Evolutionary conservation across 2,113 vertebrate genomes (phyloP), one percentile per base, ranked within the genome.

Genomic region (Chamaetylas fuelleborni): DNA sequence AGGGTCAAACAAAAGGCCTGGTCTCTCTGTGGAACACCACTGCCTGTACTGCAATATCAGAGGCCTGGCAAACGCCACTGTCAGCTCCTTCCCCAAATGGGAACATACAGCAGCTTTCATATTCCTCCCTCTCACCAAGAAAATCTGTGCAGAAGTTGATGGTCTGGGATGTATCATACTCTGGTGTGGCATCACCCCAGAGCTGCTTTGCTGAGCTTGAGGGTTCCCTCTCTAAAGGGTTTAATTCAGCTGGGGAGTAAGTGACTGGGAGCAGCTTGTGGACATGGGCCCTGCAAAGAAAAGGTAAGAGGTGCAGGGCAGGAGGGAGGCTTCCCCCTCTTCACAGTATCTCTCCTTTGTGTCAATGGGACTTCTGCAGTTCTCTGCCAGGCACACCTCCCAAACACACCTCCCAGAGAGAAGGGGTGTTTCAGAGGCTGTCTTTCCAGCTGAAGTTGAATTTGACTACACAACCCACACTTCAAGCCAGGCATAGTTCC

Each of bases 321-420:
- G 62, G 64, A 90, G 54, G 61, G 43, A 90, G 65, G 57, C 36
- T 91, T 87, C 47, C 33, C 53, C 31, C 67, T 91, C 45, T 92
- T 94, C 88, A 90, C 74, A 94, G 86, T 88, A 88, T 86, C 43
- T 92, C 56, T 76, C 50, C 34, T 81, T 91, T 72, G 50, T 81
- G 43, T 76, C 50, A 81, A 5, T 16, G 34, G 58, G 53, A 90
- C 67, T 62, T 85, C 70, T 73, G 70, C 4, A 10, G 31, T 76
- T 71, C 42, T 80, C 25, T 13, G 11, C 50, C 20, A 66, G 50
- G n/a, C 43, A 95, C 67, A 83, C 9, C 22, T 56, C 58, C 15
- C 29, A 81, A 40, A 65, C 78, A 89, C 38, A 48, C n/a, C 40
- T 50, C 53, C 56, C 78, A 54, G 54, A 77, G 22, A 40, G 45